Base-by-base conservation (phyloP, 37 sponge, comb jelly and placozoan species). In the Tethya wilhelma region DNA sequence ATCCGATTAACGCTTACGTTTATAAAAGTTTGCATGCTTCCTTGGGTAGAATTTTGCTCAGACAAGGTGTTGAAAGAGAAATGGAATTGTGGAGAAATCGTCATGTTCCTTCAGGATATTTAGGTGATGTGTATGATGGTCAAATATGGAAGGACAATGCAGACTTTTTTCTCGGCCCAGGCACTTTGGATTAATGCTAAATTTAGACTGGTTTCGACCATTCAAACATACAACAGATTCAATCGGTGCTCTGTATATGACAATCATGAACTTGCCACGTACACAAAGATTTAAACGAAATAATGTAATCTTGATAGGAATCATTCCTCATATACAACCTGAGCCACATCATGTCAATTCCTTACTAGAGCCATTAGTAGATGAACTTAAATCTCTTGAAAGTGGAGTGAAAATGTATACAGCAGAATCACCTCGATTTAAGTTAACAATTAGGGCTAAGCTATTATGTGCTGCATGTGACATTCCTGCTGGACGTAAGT, bases 141-240 rank as follows among this genome's bases (percentile, higher is more conserved):
- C 8, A 20, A 8, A 20, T 63, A 12, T 63, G 64, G 64, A 63
- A 63, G 26, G 25, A 63, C 9, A 23, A 23, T 63, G 26, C 19
- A 9, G 31, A 30, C 22, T 49, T 9, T 30, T 30, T 11, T 9
- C 9, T 9, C 14, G 9, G 19, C 8, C 8, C 25, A 23, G 26
- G 9, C 8, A 8, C 26, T 12, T 32, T 17, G 22, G 8, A 32
- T 69, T 39, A 69, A 29, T 29, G 4, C 23, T 74, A 3, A 74
- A 57, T 74, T 30, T 53, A 6, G 77, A 59, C 17, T 62, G 63
- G 42, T 77, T 63, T 62, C 64, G 60, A 30, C 77, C 63, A 37
- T 77, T 39, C 29, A 77, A 59, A 29, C 65, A 77, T 30, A n/a
- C 64, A 2, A 38, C 44, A 7, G 46, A 59, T 25, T 77, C 65